These are phyloP conservation scores for Epinephelus moara DNA, from an alignment of 2,113 vertebrate species.

Conservation along the genomic window DNA sequence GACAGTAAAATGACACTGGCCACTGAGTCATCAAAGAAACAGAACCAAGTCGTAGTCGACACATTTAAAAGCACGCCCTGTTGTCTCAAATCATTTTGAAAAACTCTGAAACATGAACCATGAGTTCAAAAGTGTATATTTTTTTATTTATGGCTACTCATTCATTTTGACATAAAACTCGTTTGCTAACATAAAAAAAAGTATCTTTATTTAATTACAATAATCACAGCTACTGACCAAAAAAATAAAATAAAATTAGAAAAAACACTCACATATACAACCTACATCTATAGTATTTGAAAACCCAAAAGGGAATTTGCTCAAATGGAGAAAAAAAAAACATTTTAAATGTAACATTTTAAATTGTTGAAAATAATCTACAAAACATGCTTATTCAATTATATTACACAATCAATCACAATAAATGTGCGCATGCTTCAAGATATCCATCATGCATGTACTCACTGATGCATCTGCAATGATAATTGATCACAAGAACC, in stretches of 20 bases:
- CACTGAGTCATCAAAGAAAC: conserved; percentile 5
- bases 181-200: neutral
- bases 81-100: neutral
- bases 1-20: neutral
- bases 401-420: neutral
- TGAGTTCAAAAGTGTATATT: neutral
- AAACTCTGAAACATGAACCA: neutral
- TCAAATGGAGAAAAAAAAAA: neutral
- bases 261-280: neutral
- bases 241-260: neutral
- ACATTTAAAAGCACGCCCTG: neutral
- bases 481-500: neutral
- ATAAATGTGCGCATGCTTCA: neutral
- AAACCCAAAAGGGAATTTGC: neutral
- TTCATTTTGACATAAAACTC: neutral
- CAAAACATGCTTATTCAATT: neutral
- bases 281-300: neutral
- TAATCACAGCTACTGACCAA: neutral
- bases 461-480: neutral
- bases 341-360: neutral
- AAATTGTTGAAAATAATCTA: neutral
- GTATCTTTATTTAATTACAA: neutral
- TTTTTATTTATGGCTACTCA: neutral
- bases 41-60: neutral
- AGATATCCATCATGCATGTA: neutral